A percentile compares a stretch with the other conserved stretches of the same genome.
phyloP scores from a whole-genome alignment of 2,113 vertebrate species.

The Agelaius phoeniceus region DNA sequence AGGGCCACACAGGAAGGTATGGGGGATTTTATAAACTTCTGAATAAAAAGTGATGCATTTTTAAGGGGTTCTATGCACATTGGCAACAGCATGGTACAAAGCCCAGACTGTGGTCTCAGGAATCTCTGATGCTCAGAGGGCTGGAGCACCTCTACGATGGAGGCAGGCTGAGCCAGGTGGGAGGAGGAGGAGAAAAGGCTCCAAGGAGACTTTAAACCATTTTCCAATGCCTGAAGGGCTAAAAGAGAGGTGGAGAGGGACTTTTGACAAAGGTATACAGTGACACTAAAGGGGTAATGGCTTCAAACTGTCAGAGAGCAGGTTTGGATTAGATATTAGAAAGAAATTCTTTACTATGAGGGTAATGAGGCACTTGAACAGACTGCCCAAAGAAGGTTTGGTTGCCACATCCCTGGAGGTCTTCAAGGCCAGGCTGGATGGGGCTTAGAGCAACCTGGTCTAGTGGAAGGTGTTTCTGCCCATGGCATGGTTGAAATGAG shows the following conservation, averaged over 20 bases:
- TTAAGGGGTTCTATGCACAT: not conserved
- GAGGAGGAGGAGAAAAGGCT: not conserved
- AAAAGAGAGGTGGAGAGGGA: not conserved
- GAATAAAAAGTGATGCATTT: not conserved
- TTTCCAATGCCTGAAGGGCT: not conserved
- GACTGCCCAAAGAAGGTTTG: not conserved
- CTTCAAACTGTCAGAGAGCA: not conserved
- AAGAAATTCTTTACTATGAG: not conserved
- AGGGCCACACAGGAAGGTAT: slow-evolving; percentile 93
- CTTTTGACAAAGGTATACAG: not conserved
- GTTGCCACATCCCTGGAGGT: not conserved
- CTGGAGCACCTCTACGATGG: not conserved
- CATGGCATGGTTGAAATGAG: not conserved
- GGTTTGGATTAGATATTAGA: not conserved
- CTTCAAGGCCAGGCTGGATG: not conserved
- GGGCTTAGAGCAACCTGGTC: not conserved
- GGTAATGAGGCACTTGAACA: not conserved
- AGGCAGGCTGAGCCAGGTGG: not conserved
- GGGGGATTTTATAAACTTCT: not conserved
- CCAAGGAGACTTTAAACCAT: not conserved
- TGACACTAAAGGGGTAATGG: not conserved
- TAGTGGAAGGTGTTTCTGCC: not conserved
- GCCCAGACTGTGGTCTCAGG: not conserved
- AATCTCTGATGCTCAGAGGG: not conserved
- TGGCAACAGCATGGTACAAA: not conserved